Base-by-base conservation (phyloP, 2,797 vertebrate species). In the Salmo trutta region DNA sequence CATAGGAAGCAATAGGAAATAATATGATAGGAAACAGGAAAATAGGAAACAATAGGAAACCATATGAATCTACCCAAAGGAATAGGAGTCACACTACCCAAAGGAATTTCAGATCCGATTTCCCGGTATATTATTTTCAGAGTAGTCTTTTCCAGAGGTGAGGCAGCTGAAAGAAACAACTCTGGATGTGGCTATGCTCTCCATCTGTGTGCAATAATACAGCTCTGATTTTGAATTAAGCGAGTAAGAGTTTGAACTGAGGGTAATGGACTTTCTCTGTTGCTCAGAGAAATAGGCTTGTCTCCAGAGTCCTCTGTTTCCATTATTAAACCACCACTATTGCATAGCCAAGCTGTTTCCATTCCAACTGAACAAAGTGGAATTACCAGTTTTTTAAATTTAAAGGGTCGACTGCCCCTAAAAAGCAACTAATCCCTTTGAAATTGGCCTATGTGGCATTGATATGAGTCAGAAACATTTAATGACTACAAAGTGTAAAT, bases 241-340 rank as follows among this genome's bases (percentile, higher is more conserved):
- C 85, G 33, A 77, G 86, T 84, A 91, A 88, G 84, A 91, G 62
- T 71, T 73, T 82, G 83, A 87, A 93, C 93, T 92, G 74, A 87
- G 84, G 79, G 83, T 93, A 94, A 95, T 94, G 91, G 93, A 92
- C 85, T 94, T 94, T 92, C 79, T 91, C 88, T 92, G 92, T 93
- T 90, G 81, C 80, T 88, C 73, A 64, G 81, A 84, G 75, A 90
- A 90, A 92, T 82, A 72, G 85, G 82, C 87, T 81, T 83, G 85
- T 92, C 88, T 85, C 89, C 76, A 0, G 75, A 91, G 89, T 92
- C 84, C 81, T 76, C 62, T 31, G 75, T 87, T 92, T 94, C 84
- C 88, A 92, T 93, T 93, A 94, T 93, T 94, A 92, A 91, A 92
- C 87, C 83, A 75, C 54, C 72, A 83, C 74, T 84, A 75, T 84